Evolutionary conservation across 2,797 vertebrate genomes (phyloP).

Genomic region (Cyprinodon diabolis): DNA sequence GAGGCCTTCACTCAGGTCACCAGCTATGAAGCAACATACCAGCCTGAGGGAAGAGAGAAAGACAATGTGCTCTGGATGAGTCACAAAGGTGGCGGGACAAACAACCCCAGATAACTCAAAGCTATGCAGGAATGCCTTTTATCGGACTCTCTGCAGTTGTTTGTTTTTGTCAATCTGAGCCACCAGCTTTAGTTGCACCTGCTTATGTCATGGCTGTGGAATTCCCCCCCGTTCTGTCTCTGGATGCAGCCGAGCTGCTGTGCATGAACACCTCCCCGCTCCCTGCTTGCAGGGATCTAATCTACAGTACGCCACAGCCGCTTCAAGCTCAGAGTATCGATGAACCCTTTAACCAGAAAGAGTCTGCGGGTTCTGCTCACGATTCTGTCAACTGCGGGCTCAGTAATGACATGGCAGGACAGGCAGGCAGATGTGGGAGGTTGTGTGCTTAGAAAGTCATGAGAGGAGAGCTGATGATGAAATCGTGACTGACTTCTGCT

Average conservation of each 20-base stretch:
- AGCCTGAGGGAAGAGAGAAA: neutral
- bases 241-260: slow-evolving; percentile 34
- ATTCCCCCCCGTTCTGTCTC: slow-evolving; percentile 33
- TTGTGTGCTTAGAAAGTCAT: slow-evolving; percentile 24
- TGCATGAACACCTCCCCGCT: slow-evolving; percentile 12
- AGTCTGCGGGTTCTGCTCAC: slow-evolving; percentile 32
- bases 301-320: neutral
- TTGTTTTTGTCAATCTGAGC: slow-evolving; percentile 31
- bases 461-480: slow-evolving; percentile 29
- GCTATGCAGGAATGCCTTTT: slow-evolving; percentile 66
- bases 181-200: slow-evolving; percentile 50
- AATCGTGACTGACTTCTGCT: slow-evolving; percentile 26
- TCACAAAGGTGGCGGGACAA: slow-evolving; percentile 35
- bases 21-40: slow-evolving; percentile 5
- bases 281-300: slow-evolving; percentile 50
- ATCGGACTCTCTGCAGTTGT: slow-evolving; percentile 24
- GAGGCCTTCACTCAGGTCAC: slow-evolving; percentile 13
- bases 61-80: slow-evolving; percentile 23
- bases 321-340: slow-evolving; percentile 43
- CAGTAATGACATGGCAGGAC: slow-evolving; percentile 54
- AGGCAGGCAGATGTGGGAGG: slow-evolving; percentile 29
- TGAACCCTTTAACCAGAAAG: slow-evolving; percentile 42
- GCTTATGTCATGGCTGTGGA: slow-evolving; percentile 51
- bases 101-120: slow-evolving; percentile 36
- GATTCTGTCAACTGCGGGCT: slow-evolving; percentile 58